phyloP scores from a whole-genome alignment of 2,797 vertebrate species.

The Calcarius lapponicus region DNA sequence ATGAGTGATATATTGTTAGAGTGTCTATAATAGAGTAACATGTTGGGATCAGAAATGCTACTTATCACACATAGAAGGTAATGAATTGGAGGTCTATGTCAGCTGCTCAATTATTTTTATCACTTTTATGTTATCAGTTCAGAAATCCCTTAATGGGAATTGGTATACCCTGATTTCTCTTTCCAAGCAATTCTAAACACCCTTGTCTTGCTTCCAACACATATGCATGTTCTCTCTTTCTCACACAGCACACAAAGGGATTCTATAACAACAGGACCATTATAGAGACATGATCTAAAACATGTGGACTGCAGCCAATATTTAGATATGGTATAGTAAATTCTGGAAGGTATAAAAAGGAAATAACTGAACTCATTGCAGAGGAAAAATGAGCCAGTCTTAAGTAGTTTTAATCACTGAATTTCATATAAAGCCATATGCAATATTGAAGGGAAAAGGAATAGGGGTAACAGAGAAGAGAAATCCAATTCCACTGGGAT shows the following conservation, averaged over 20 bases:
- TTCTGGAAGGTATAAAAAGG: conserved; percentile 70
- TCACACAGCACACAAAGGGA: conserved; percentile 52
- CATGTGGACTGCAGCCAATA: conserved; percentile 69
- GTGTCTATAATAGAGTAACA: background rate
- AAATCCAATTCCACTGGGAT: background rate
- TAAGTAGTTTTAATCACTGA: conserved; percentile 56
- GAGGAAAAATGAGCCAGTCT: conserved; percentile 62
- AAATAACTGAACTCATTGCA: conserved; percentile 65
- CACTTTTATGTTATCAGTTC: conserved; percentile 23
- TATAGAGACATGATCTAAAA: conserved; percentile 72
- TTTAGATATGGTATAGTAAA: conserved; percentile 71
- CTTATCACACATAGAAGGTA: background rate
- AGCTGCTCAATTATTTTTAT: conserved; percentile 15
- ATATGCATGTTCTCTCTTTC: conserved; percentile 49
- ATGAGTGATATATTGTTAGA: background rate
- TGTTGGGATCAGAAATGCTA: conserved; percentile 12
- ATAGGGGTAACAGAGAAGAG: background rate
- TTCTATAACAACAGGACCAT: conserved; percentile 65
- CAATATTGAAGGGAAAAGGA: background rate
- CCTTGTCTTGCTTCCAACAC: conserved; percentile 54
- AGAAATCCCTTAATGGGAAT: conserved; percentile 51
- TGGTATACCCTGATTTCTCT: conserved; percentile 38
- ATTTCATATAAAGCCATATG: conserved; percentile 45
- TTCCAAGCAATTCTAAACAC: conserved; percentile 46
- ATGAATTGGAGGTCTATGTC: background rate